Conservation (phyloP, 2,797 vertebrate species). For the Passerculus sandwichensis region DNA sequence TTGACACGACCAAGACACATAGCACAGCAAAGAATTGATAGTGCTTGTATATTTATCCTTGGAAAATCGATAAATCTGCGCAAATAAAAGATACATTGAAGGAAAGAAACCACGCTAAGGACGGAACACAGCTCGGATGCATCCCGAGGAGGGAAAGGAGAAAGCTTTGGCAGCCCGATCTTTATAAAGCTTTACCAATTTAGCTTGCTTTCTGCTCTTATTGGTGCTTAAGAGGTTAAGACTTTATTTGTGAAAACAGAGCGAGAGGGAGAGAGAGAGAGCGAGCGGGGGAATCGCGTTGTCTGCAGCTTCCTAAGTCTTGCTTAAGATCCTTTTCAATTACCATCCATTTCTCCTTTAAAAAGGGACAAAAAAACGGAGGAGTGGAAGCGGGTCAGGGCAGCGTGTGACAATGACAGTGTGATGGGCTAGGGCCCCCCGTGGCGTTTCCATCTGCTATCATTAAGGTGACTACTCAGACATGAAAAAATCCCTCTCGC, state of each 20-base stretch:
- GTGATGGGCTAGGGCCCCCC: constrained; percentile 85
- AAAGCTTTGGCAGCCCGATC: constrained; percentile 38
- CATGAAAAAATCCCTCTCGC: constrained; percentile 89
- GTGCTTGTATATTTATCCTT: background rate
- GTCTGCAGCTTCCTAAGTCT: constrained; percentile 81
- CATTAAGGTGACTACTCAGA: constrained; percentile 93
- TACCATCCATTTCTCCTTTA: constrained; percentile 87
- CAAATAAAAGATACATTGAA: background rate
- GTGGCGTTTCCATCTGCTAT: constrained; percentile 90
- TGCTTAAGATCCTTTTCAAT: constrained; percentile 88
- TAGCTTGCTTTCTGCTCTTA: constrained; percentile 61
- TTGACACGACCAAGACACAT: background rate
- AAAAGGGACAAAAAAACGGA: constrained; percentile 82
- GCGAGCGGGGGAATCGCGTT: constrained; percentile 63
- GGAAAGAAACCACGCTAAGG: constrained; percentile 23
- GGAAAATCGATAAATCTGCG: constrained; percentile 23
- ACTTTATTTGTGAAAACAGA: constrained; percentile 81
- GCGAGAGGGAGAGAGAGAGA: constrained; percentile 41
- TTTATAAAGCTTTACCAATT: constrained; percentile 70
- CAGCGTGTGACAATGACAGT: constrained; percentile 86
- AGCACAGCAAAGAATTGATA: background rate
- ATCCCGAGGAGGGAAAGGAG: background rate
- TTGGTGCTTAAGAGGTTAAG: constrained; percentile 81
- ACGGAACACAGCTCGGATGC: background rate
- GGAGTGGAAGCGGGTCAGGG: constrained; percentile 86